These are phyloP conservation scores for Sebastes diaconus DNA, from an alignment of 2,797 vertebrate genomes.

Conservation along the genomic window DNA sequence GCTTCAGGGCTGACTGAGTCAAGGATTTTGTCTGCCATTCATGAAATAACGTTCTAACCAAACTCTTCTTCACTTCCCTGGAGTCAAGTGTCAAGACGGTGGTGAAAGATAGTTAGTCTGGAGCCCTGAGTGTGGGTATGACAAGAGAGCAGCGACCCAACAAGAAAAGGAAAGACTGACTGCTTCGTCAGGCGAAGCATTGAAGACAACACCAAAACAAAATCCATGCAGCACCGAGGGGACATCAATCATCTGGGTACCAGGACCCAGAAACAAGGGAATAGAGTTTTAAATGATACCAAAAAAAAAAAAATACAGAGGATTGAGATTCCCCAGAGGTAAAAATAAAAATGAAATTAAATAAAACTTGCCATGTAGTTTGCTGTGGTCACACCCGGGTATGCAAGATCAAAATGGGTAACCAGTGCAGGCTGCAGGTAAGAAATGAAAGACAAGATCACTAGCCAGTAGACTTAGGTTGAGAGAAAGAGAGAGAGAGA, in stretches of 20 bases:
- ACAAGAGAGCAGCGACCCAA: constrained; percentile 1
- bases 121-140: constrained; percentile 3
- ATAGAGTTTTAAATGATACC: neutral
- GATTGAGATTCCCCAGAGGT: constrained; percentile 12
- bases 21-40: neutral
- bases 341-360: constrained; percentile 55
- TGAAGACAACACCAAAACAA: constrained; percentile 44
- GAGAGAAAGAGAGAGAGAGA: constrained; percentile 9
- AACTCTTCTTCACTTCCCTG: too few species aligned
- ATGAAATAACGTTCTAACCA: too few species aligned
- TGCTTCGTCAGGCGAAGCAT: constrained; percentile 30
- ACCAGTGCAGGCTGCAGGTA: constrained; percentile 85
- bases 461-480: constrained; percentile 46
- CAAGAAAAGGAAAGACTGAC: constrained; percentile 15
- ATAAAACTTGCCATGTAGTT: constrained; percentile 86
- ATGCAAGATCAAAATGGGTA: constrained; percentile 86
- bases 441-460: constrained; percentile 79
- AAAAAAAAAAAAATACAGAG: constrained; percentile 1
- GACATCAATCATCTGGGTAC: constrained; percentile 19
- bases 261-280: constrained; percentile 10
- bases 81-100: neutral
- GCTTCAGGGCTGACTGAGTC: too few species aligned
- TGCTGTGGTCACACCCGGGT: constrained; percentile 82
- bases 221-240: constrained; percentile 51
- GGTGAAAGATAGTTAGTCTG: neutral